Base-by-base conservation (phyloP, 2,797 vertebrate genomes). In the Malacoctenus gilli region DNA sequence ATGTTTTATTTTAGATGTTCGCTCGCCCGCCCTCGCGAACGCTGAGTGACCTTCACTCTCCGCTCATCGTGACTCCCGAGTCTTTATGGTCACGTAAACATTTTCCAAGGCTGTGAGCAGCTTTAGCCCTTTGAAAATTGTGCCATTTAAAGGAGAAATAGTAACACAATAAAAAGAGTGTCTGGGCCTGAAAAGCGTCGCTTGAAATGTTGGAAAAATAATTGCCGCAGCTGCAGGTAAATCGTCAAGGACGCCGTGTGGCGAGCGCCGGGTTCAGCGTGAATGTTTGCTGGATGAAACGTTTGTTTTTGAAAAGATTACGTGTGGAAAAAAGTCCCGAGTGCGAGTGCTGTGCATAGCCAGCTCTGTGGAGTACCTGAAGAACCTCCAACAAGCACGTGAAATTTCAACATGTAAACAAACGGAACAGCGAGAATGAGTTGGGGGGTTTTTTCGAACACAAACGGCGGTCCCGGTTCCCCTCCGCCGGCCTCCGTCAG, bases 61-160 rank as follows among this genome's bases (percentile, higher is more conserved):
- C 16, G 25, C 9, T 5, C 9, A 6, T 28, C 5, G 6, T 28
- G 6, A 2, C 9, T 9, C 25, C 25, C 9, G 25, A n/a, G n/a
- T n/a, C n/a, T n/a, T n/a, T n/a, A n/a, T n/a, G n/a, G n/a, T n/a
- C n/a, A n/a, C n/a, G 21, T 31, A 59, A 73, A 70, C 47, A 28
- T 65, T 53, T 56, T 68, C n/a, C 5, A 38, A 59, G 56, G 49
- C 53, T 36, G 31, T 31, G 54, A 71, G 70, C 66, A 61, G 61
- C 9, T 16, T n/a, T 59, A 87, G 81, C 84, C 84, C 82, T 87
- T 84, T 52, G n/a, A 56, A 59, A 53, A 69, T 78, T 46, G 67
- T 77, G 69, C 52, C 55, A 67, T 83, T 72, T 69, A 46, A 58
- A 56, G 40, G 15, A 56, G 19, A 79, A 76, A 70, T 34, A 32